Evolutionary conservation across 2,888 invertebrate species (phyloP).

Genomic region (Mythimna vitellina): DNA sequence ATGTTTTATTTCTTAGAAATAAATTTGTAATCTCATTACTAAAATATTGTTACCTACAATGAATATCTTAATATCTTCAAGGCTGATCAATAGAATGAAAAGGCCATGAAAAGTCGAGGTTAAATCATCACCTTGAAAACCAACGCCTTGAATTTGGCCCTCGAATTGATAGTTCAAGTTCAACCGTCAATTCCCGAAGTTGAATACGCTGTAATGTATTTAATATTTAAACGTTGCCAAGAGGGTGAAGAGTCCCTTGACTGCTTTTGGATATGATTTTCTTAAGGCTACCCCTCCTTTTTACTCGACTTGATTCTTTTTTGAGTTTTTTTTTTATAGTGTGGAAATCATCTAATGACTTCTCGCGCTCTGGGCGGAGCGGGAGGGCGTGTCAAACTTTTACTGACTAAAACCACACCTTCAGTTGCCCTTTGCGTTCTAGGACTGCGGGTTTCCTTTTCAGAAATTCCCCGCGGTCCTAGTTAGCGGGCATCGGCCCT

Average conservation of each 20-base stretch:
- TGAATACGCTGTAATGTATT: constrained; percentile 30
- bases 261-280: constrained; percentile 18
- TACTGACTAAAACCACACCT: too few species aligned
- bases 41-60: constrained; percentile 4
- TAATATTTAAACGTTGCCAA: constrained; percentile 32
- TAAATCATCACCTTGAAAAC: constrained; percentile 29
- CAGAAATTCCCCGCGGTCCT: too few species aligned
- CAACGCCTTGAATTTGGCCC: constrained; percentile 39
- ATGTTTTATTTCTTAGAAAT: constrained; percentile 2
- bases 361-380: too few species aligned
- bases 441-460: too few species aligned
- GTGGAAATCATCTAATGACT: too few species aligned
- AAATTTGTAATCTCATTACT: background rate
- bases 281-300: constrained; percentile 1
- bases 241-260: constrained; percentile 1
- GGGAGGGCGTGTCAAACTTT: too few species aligned
- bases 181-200: constrained; percentile 35
- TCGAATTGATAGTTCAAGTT: constrained; percentile 55
- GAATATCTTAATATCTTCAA: constrained; percentile 18
- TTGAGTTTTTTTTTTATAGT: too few species aligned
- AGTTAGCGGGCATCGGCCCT: too few species aligned
- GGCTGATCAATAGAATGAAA: constrained; percentile 12
- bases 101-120: constrained; percentile 38
- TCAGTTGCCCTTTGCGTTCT: too few species aligned
- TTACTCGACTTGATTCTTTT: background rate